Evolutionary conservation across 1,140 invertebrate species (phyloP).

Genomic region (Trichomalopsis sarcophagae): DNA sequence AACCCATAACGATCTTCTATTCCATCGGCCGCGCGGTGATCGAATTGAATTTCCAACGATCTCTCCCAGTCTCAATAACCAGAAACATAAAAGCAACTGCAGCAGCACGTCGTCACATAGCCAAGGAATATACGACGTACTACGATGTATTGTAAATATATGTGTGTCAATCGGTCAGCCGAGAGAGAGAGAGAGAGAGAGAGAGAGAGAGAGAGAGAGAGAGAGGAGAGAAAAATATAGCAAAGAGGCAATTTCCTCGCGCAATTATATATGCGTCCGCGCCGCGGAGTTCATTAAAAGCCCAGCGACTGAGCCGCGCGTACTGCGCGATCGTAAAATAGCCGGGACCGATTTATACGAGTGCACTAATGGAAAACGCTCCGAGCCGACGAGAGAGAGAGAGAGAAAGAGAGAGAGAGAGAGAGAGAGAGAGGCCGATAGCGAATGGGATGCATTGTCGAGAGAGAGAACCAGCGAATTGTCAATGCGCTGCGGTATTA

Average conservation of each 20-base stretch:
- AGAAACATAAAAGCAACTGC: not conserved
- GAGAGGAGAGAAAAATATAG: not conserved
- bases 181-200: not conserved
- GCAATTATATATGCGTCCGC: slow-evolving; percentile 15
- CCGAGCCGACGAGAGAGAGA: not conserved
- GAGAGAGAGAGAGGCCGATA: not conserved
- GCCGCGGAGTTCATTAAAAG: slow-evolving; percentile 18
- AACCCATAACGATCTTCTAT: not conserved
- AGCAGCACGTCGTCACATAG: not conserved
- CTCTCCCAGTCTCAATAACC: not conserved
- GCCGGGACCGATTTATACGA: slow-evolving; percentile 4
- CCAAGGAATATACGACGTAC: not conserved
- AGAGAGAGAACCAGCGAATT: not conserved
- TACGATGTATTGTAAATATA: not conserved
- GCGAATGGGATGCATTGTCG: slow-evolving; percentile 1
- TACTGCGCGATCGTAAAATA: slow-evolving; percentile 19
- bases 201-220: not conserved
- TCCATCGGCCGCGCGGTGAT: not conserved
- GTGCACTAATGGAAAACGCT: slow-evolving; percentile 21
- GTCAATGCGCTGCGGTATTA: not conserved
- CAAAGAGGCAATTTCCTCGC: slow-evolving; percentile 10
- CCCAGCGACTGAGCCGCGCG: not conserved
- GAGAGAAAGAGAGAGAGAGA: not conserved
- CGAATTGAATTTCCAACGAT: not conserved
- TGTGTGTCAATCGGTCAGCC: slow-evolving; percentile 19